These are phyloP conservation scores for Holotrichia oblita DNA, from an alignment of 1,140 invertebrate genomes.

Conservation along the genomic window DNA sequence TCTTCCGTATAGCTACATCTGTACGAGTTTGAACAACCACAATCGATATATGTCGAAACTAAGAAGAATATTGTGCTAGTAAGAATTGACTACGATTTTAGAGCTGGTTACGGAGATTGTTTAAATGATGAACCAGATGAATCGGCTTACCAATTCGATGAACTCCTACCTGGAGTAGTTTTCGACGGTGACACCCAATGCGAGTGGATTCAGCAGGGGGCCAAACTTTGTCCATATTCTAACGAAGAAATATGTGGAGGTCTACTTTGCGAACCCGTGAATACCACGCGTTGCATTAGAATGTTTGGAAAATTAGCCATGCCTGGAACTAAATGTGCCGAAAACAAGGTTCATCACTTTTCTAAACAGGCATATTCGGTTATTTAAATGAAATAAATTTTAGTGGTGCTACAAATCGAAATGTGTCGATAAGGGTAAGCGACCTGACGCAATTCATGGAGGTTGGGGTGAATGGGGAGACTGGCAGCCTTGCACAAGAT, in stretches of 20 bases:
- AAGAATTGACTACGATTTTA: slow-evolving; percentile 59
- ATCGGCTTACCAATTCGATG: slow-evolving; percentile 64
- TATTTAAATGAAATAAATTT: neutral
- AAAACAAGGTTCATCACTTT: slow-evolving; percentile 61
- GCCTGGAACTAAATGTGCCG: slow-evolving; percentile 75
- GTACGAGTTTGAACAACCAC: too few species aligned
- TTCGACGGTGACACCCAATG: slow-evolving; percentile 77
- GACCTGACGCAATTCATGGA: slow-evolving; percentile 71
- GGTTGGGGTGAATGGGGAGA: slow-evolving; percentile 71
- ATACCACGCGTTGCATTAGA: slow-evolving; percentile 65
- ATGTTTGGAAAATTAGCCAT: slow-evolving; percentile 67
- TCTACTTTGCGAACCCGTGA: slow-evolving; percentile 65
- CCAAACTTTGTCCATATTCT: slow-evolving; percentile 60
- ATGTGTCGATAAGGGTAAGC: slow-evolving; percentile 70
- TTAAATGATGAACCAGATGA: slow-evolving; percentile 70
- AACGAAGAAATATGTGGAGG: slow-evolving; percentile 63
- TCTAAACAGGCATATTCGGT: neutral
- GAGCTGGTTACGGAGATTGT: slow-evolving; percentile 70
- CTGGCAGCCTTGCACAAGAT: slow-evolving; percentile 68
- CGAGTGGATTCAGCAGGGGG: slow-evolving; percentile 60
- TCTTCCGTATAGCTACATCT: too few species aligned
- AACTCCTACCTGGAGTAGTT: slow-evolving; percentile 73
- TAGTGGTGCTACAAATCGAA: slow-evolving; percentile 74
- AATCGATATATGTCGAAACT: too few species aligned
- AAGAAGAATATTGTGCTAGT: too few species aligned